Conservation (phyloP, 2,797 vertebrate genomes). For the Microcaecilia unicolor region DNA sequence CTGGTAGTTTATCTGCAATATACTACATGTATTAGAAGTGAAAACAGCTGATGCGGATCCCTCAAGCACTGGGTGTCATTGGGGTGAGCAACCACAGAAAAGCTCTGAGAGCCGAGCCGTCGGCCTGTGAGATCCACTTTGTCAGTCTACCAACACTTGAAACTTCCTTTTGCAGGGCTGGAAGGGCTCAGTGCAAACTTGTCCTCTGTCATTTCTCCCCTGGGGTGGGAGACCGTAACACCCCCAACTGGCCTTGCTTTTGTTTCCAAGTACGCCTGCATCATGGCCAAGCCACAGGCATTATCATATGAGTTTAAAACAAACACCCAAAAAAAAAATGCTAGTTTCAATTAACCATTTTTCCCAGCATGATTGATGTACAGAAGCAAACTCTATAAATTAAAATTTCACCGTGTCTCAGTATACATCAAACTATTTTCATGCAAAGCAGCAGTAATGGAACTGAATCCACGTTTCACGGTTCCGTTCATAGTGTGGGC, state of each 20-base stretch:
- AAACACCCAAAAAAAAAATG: no score
- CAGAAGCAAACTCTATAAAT: conserved; percentile 37
- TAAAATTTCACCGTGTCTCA: conserved; percentile 50
- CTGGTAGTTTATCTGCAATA: no score
- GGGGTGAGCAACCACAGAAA: no score
- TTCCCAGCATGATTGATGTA: conserved; percentile 23
- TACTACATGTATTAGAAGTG: no score
- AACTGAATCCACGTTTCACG: conserved; percentile 34
- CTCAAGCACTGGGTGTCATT: no score
- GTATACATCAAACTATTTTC: conserved; percentile 57
- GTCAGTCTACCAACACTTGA: no score
- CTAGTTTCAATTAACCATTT: conserved; percentile 23
- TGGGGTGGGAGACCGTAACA: background rate
- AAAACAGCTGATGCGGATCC: no score
- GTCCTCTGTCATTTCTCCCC: conserved; percentile 30
- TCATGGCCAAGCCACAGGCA: conserved; percentile 4
- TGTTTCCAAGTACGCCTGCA: background rate
- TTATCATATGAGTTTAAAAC: no score
- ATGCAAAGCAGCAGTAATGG: conserved; percentile 62
- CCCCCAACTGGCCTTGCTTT: conserved; percentile 1
- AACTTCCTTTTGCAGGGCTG: no score
- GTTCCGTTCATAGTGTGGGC: no score
- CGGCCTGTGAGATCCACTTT: no score
- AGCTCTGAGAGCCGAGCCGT: no score
- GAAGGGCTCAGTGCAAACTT: conserved; percentile 39